These are phyloP conservation scores for Liparis tanakae DNA, from an alignment of 2,797 vertebrate species.

Conservation along the genomic window DNA sequence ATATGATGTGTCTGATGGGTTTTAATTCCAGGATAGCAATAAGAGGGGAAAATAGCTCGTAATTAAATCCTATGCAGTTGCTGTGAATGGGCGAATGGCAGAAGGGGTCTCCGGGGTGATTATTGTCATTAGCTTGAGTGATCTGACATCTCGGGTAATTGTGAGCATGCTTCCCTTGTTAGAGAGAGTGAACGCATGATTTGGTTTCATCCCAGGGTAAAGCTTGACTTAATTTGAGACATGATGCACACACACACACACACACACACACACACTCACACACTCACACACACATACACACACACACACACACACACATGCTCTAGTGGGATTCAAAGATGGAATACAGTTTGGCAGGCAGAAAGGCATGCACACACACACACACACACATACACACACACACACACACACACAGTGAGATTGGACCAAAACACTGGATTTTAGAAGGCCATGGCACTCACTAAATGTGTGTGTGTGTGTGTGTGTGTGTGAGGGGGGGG, in stretches of 20 bases:
- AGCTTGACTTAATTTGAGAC: conserved; percentile 22
- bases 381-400: conserved; percentile 16
- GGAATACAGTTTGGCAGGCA: conserved; percentile 27
- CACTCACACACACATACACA: conserved; percentile 24
- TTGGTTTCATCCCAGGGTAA: conserved; percentile 52
- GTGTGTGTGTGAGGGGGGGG: no score
- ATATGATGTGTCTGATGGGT: conserved; percentile 75
- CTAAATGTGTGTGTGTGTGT: background rate
- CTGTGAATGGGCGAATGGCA: conserved; percentile 65
- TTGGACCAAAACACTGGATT: conserved; percentile 30
- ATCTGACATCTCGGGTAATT: conserved; percentile 76
- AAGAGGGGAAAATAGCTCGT: conserved; percentile 64
- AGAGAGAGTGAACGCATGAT: conserved; percentile 53
- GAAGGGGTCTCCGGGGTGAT: conserved; percentile 69
- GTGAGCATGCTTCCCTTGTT: conserved; percentile 62
- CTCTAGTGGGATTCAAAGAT: conserved; percentile 29
- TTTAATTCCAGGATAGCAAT: conserved; percentile 80
- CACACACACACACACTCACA: conserved; percentile 18
- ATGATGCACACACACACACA: conserved; percentile 17
- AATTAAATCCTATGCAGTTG: conserved; percentile 70
- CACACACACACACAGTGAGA: conserved; percentile 13
- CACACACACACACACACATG: conserved; percentile 10
- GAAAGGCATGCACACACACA: conserved; percentile 6
- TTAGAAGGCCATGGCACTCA: background rate
- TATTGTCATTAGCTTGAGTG: conserved; percentile 81